Conservation (phyloP, 1,140 invertebrate genomes). For the Drosophila pseudoobscura region DNA sequence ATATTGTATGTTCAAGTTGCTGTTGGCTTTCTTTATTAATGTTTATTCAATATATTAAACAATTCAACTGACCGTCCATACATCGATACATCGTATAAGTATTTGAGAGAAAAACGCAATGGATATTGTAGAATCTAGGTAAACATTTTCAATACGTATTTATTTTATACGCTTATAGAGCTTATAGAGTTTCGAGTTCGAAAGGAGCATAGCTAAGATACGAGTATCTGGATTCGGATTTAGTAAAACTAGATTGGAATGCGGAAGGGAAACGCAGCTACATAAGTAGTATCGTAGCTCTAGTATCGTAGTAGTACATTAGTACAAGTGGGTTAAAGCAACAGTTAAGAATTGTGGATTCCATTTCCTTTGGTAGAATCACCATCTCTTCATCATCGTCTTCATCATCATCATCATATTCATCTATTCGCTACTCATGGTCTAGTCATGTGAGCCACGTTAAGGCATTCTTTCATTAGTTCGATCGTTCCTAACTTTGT, state of each 20-base stretch:
- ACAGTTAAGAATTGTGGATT: conserved; percentile 22
- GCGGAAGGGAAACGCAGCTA: conserved; percentile 31
- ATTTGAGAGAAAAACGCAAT: conserved; percentile 69
- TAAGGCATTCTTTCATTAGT: conserved; percentile 69
- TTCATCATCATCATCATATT: conserved; percentile 12
- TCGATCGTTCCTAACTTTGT: conserved; percentile 62
- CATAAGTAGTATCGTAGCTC: conserved; percentile 15
- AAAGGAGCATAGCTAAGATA: conserved; percentile 52
- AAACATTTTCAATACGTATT: conserved; percentile 70
- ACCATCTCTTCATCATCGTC: conserved; percentile 10
- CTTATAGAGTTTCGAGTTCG: conserved; percentile 54
- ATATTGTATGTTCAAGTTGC: conserved; percentile 43
- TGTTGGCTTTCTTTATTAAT: conserved; percentile 18
- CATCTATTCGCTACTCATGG: conserved; percentile 55
- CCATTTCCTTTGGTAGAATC: conserved; percentile 18
- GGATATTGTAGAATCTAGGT: conserved; percentile 75
- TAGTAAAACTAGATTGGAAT: conserved; percentile 42
- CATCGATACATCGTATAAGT: conserved; percentile 55
- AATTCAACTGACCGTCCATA: conserved; percentile 68
- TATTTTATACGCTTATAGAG: conserved; percentile 26
- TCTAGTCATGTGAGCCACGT: conserved; percentile 58
- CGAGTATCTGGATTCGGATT: conserved; percentile 40
- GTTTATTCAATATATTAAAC: conserved; percentile 55
- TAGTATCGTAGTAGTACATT: conserved; percentile 4
- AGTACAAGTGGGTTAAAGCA: no score